A percentile compares a stretch with the other conserved stretches of the same genome.
Conservation (phyloP, 2,113 vertebrate genomes). For the Embiotoca jacksoni region DNA sequence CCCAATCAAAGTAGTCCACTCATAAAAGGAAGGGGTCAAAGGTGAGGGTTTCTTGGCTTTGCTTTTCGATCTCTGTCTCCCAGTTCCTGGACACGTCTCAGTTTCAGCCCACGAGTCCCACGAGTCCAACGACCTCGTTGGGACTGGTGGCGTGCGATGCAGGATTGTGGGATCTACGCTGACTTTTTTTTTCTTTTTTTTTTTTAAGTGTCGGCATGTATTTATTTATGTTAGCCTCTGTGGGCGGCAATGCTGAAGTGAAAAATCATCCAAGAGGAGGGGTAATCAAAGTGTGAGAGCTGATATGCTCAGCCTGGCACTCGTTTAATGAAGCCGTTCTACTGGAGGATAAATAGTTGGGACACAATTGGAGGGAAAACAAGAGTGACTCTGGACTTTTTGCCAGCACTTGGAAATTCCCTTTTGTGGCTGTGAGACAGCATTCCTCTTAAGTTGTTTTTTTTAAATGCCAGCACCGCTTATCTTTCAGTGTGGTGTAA, state of each 20-base stretch:
- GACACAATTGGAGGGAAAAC: slow-evolving; percentile 29
- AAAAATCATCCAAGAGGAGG: slow-evolving; percentile 37
- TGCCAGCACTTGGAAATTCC: slow-evolving; percentile 7
- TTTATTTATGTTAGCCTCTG: slow-evolving; percentile 55
- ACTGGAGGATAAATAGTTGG: slow-evolving; percentile 10
- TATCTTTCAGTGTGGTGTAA: slow-evolving; percentile 13
- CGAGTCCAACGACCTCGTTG: slow-evolving; percentile 44
- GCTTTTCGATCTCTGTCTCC: slow-evolving; percentile 3
- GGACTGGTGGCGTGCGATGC: slow-evolving; percentile 16
- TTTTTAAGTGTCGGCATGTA: slow-evolving; percentile 16
- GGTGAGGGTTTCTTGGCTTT: slow-evolving; percentile 30
- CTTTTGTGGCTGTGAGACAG: too few relatives aligned
- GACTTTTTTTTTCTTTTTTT: slow-evolving; percentile 1
- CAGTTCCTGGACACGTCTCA: slow-evolving; percentile 20
- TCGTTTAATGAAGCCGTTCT: neutral
- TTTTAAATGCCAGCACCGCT: slow-evolving; percentile 23
- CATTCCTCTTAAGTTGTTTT: too few relatives aligned
- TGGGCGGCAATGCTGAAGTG: slow-evolving; percentile 31
- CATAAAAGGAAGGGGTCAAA: slow-evolving; percentile 48
- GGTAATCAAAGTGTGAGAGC: slow-evolving; percentile 36
- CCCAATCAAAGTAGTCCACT: slow-evolving; percentile 29
- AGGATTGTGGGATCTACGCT: slow-evolving; percentile 36
- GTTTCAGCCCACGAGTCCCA: slow-evolving; percentile 46
- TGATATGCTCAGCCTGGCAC: slow-evolving; percentile 15
- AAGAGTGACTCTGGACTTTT: neutral